Conservation (phyloP, 2,888 invertebrate species). For the Mesorhabditis belari region DNA sequence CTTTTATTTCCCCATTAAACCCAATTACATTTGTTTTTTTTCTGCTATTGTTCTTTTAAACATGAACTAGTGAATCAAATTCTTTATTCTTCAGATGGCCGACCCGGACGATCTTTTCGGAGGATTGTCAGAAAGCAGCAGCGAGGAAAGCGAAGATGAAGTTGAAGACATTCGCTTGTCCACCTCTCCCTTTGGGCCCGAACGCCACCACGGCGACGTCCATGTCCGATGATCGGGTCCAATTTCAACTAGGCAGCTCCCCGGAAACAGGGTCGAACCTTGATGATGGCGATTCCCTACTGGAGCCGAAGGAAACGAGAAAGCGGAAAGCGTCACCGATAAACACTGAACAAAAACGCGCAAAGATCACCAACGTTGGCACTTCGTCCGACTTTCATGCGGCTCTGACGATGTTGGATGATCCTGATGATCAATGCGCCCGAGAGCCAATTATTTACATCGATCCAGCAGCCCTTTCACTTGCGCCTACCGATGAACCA, state of each 20-base stretch:
- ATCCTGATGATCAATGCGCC: constrained; percentile 1
- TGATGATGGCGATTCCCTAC: not conserved
- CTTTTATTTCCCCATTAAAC: no score
- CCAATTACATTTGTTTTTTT: no score
- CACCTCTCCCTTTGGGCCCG: not conserved
- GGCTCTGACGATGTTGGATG: constrained; percentile 11
- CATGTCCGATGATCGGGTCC: not conserved
- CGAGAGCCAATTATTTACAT: not conserved
- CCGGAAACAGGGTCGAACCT: not conserved
- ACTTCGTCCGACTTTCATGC: constrained; percentile 8
- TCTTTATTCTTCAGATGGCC: no score
- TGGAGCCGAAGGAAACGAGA: not conserved
- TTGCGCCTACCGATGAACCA: not conserved
- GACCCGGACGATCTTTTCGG: constrained; percentile 13
- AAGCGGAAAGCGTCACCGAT: constrained; percentile 1
- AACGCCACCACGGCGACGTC: not conserved
- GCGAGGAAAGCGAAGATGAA: constrained; percentile 4
- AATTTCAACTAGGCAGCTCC: not conserved
- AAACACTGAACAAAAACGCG: not conserved
- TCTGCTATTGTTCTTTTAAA: no score
- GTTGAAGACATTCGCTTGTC: not conserved
- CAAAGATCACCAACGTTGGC: not conserved
- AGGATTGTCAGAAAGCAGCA: constrained; percentile 23
- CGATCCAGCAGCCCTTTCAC: not conserved
- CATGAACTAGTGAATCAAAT: no score